Evolutionary conservation across 2,797 vertebrate genomes (phyloP).

Genomic region (Acanthurus lineatus): DNA sequence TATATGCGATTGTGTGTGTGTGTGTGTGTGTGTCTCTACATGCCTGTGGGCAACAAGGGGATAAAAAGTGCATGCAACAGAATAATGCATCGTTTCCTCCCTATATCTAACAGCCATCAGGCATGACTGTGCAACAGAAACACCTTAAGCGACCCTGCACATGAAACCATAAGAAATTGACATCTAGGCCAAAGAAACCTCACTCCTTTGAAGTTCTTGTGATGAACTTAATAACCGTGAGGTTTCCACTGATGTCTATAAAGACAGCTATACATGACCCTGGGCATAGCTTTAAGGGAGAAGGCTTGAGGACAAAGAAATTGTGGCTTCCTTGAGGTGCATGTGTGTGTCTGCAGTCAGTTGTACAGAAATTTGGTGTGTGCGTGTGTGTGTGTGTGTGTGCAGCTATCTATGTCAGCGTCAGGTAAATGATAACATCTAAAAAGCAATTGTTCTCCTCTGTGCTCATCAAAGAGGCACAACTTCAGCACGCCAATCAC

Average conservation of each 20-base stretch:
- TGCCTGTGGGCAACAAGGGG: slow-evolving; percentile 40
- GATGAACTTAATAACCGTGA: slow-evolving; percentile 64
- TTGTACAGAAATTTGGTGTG: not conserved
- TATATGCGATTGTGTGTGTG: not conserved
- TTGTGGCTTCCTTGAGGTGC: slow-evolving; percentile 38
- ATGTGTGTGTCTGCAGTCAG: slow-evolving; percentile 4
- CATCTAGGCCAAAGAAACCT: slow-evolving; percentile 52
- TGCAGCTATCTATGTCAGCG: not conserved
- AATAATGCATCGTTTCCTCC: slow-evolving; percentile 60
- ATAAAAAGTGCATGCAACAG: slow-evolving; percentile 52
- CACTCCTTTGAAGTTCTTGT: slow-evolving; percentile 74
- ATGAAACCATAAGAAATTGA: slow-evolving; percentile 64
- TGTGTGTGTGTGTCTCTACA: not conserved
- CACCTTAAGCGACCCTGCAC: slow-evolving; percentile 66
- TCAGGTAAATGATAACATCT: slow-evolving; percentile 10
- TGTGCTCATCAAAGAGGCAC: slow-evolving; percentile 33
- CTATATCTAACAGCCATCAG: slow-evolving; percentile 57
- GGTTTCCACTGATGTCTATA: slow-evolving; percentile 68
- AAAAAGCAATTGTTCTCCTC: slow-evolving; percentile 46
- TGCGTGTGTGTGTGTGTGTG: not conserved
- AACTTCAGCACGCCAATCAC: slow-evolving; percentile 23
- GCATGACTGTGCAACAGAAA: slow-evolving; percentile 51
- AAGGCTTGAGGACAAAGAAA: slow-evolving; percentile 57
- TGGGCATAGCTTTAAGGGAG: slow-evolving; percentile 66
- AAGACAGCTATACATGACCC: slow-evolving; percentile 61